These are phyloP conservation scores for Andrena chrysosceles DNA, from an alignment of 2,888 invertebrate species.

Conservation along the genomic window DNA sequence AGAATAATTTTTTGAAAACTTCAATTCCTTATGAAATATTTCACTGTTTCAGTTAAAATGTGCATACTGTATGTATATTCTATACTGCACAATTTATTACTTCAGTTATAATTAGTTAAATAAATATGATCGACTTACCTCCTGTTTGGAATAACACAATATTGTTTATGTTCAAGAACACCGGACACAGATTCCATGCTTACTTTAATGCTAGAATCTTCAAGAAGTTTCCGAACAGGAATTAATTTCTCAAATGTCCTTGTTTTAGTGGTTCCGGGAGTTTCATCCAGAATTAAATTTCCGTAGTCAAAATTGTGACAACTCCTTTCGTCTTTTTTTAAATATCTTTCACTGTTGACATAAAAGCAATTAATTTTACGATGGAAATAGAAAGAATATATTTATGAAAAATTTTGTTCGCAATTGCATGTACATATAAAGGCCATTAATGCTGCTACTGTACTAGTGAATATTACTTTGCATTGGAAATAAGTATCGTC, in stretches of 20 bases:
- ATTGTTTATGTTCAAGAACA: slow-evolving; percentile 64
- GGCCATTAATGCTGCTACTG: neutral
- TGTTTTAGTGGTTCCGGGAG: slow-evolving; percentile 29
- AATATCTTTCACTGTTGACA: slow-evolving; percentile 27
- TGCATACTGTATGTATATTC: neutral
- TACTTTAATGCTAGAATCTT: slow-evolving; percentile 79
- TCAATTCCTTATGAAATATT: too few relatives aligned
- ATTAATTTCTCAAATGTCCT: slow-evolving; percentile 65
- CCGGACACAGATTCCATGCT: slow-evolving; percentile 80
- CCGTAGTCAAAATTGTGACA: slow-evolving; percentile 22
- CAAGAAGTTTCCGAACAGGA: slow-evolving; percentile 62
- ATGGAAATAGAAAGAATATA: neutral
- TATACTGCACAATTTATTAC: neutral
- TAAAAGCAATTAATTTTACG: neutral
- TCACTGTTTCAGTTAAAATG: too few relatives aligned
- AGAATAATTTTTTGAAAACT: neutral
- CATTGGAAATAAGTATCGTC: neutral
- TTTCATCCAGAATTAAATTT: slow-evolving; percentile 27
- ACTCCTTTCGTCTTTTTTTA: slow-evolving; percentile 3
- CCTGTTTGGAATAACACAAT: slow-evolving; percentile 73
- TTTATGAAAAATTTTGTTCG: neutral
- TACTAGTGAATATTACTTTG: neutral
- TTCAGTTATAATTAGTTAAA: neutral
- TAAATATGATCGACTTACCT: slow-evolving; percentile 37
- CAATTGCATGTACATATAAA: neutral